These are phyloP conservation scores for Pantherophis vulpinus DNA, from an alignment of 2,797 vertebrate species.

Conservation along the genomic window DNA sequence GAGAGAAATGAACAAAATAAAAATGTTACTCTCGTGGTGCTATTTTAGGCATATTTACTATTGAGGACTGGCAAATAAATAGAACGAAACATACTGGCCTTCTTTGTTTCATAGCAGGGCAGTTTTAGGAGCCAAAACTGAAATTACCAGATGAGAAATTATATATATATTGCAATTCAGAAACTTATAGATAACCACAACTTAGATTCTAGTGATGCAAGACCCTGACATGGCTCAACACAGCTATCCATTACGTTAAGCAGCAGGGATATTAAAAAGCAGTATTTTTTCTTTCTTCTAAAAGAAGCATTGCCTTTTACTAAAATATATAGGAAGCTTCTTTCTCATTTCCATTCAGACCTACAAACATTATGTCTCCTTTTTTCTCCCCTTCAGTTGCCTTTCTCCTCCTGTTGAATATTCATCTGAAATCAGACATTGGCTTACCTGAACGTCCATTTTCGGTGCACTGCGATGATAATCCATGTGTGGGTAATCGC, in stretches of 20 bases:
- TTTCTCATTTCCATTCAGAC: neutral
- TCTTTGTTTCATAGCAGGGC: neutral
- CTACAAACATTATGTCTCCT: too few relatives aligned
- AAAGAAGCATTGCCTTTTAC: neutral
- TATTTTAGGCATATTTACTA: neutral
- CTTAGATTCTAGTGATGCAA: neutral
- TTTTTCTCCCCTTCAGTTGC: neutral
- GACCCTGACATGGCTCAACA: neutral
- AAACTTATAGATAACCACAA: neutral
- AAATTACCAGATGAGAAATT: neutral
- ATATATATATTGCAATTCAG: neutral
- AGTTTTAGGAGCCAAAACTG: neutral
- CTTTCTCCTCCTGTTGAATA: neutral
- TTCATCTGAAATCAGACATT: neutral
- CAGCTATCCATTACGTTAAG: neutral
- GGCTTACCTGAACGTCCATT: too few relatives aligned
- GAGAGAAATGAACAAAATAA: neutral
- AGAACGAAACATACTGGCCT: neutral
- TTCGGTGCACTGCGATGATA: too few relatives aligned
- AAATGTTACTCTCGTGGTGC: neutral
- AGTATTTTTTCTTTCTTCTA: neutral
- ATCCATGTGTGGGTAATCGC: too few relatives aligned
- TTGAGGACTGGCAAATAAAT: neutral
- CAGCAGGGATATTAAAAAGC: neutral
- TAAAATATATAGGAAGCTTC: neutral